phyloP scores from a whole-genome alignment of 2,888 invertebrate genomes.

The Conomelus anceps region DNA sequence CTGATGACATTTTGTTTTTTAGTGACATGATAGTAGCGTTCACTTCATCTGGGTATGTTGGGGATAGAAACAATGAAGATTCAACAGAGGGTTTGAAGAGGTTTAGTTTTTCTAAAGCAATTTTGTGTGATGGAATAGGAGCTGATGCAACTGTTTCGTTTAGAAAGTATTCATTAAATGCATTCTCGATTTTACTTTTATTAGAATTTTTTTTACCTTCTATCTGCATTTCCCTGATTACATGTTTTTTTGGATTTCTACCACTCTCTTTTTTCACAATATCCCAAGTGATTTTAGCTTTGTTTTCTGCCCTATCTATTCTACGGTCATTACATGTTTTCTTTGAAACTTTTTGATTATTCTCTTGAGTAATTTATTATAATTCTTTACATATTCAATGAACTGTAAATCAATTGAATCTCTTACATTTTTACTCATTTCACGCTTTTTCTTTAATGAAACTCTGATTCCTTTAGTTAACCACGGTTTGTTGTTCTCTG shows the following conservation, averaged over 20 bases:
- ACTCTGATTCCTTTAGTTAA: background rate
- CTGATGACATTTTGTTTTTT: too few relatives aligned
- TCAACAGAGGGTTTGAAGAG: too few relatives aligned
- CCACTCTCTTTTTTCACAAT: background rate
- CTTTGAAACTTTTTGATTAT: background rate
- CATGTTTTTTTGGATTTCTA: background rate
- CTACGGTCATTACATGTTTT: background rate
- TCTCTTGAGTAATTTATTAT: background rate
- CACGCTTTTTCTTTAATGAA: slow-evolving; percentile 27
- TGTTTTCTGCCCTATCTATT: too few relatives aligned
- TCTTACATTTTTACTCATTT: slow-evolving; percentile 22
- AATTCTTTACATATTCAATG: background rate
- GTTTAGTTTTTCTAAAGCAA: too few relatives aligned
- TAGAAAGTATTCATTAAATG: slow-evolving; percentile 1
- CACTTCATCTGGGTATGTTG: too few relatives aligned
- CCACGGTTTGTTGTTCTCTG: background rate
- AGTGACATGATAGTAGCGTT: too few relatives aligned
- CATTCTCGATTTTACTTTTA: background rate
- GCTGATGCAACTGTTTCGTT: background rate
- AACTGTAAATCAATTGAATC: background rate
- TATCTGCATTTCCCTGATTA: background rate
- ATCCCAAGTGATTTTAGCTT: background rate
- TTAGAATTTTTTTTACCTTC: background rate
- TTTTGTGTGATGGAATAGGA: too few relatives aligned
- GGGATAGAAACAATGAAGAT: too few relatives aligned